Conservation (phyloP, 2,113 vertebrate species). For the Zapus hudsonius region DNA sequence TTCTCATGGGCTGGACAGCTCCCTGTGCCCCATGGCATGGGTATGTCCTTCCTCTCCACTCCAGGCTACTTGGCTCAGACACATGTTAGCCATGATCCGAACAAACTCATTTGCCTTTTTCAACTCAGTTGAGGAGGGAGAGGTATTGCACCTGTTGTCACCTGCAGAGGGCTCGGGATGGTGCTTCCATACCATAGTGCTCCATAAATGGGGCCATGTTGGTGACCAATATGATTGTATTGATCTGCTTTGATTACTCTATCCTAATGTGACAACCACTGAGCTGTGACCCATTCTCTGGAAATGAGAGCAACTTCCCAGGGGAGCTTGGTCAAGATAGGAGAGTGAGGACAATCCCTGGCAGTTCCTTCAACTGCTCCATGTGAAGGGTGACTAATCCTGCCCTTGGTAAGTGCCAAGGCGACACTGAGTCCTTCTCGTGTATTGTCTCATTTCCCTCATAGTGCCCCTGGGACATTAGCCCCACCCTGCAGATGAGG, state of each 20-base stretch:
- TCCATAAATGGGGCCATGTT: too few relatives aligned
- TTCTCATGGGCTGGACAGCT: neutral
- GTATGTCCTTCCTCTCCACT: neutral
- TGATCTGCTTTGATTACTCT: neutral
- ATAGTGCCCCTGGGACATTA: neutral
- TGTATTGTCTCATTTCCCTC: neutral
- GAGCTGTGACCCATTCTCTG: neutral
- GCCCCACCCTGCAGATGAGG: neutral
- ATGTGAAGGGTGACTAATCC: neutral
- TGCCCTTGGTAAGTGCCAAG: neutral
- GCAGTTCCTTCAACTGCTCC: neutral
- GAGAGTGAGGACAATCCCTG: neutral
- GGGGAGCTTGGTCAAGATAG: neutral
- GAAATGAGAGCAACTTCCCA: neutral
- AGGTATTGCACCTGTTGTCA: neutral
- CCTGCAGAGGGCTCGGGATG: neutral
- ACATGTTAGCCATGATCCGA: neutral
- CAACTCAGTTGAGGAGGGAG: neutral
- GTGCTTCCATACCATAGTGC: accelerated
- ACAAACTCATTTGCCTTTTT: neutral
- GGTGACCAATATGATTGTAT: accelerated
- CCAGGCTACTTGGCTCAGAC: neutral
- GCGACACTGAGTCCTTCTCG: accelerated
- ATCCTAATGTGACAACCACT: neutral
- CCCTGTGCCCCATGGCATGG: neutral